Evolutionary conservation across 2,888 invertebrate genomes (phyloP), one percentile per base, ranked within the genome.

Genomic region (Nematopogon swammerdamellus): DNA sequence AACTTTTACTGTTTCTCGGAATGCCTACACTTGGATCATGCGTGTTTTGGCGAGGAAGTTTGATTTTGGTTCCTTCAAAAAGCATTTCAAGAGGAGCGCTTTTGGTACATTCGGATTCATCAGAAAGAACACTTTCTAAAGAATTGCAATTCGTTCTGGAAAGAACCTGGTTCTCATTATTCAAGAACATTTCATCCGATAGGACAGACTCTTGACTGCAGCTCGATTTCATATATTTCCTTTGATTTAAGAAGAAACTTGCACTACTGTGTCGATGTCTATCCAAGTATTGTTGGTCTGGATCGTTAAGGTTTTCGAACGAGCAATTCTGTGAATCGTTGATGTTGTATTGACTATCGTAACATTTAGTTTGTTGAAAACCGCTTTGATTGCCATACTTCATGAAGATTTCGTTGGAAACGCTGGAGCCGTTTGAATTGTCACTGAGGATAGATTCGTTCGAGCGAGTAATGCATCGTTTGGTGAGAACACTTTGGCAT

Each of bases 91-190:
- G 63, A 0, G 91, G 91, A 0, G 90, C 91, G 49, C 89, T 89
- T 65, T 88, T 89, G 5, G 89, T 90, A 56, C 84, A 82, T 57
- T 88, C 88, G 0, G 89, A 89, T 55, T 91, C 91, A 63, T 91
- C 92, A 1, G 91, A 91, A 0, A 92, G 64, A 4, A 92, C 85
- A 59, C 91, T 91, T 63, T 92, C 92, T 59, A 91, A 81, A 50
- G 91, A 91, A 59, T 89, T 88, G 60, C 88, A 89, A 60, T 87
- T 88, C 3, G 84, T 85, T 60, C 85, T 81, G 1, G 79, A 81
- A 52, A 85, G 75, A 3, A 14, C 36, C 43, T 84, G 86, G 57
- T 82, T 83, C 10, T 25, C 25, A 49, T 85, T 84, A 17, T 76
- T 76, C 47, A 83, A 59, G 51, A 64, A 75, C 56, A 85, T 84